Evolutionary conservation across 2,888 invertebrate genomes (phyloP), one percentile per base, ranked within the genome.

Genomic region (Orthonevra nobilis): DNA sequence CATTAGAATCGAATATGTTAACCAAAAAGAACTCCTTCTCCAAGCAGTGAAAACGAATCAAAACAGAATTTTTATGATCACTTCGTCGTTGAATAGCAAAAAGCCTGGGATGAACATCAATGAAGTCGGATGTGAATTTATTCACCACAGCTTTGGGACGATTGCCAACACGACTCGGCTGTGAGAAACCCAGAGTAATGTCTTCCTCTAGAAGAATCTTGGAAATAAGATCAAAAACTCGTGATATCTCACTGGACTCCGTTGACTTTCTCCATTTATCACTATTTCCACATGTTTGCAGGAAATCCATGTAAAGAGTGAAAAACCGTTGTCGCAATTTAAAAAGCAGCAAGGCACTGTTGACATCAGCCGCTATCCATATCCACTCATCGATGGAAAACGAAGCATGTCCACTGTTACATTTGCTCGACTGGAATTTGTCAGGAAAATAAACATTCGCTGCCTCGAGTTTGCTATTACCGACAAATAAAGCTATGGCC

Each of bases 291-390:
- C 84, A 84, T 40, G 82, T 73, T 79, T 83, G 82, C 17, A 86
- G 52, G 42, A 84, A 83, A 19, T 84, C 82, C 19, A 82, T 42
- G 32, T 83, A 86, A 2, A 81, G 81, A 38, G 66, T 91, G 88
- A 50, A 94, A 89, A 75, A 95, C 82, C 94, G 94, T 86, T 94
- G 94, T 2, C 95, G 88, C 23, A 95, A 88, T 83, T 93, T 92
- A 81, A 93, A 90, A 0, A 93, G 91, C 81, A 93, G 85, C 42
- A 92, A 90, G 0, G 93, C 93, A 46, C 92, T 92, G 15, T 92
- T 92, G 0, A 91, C 90, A 84, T 93, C 92, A 0, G 93, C 90
- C 34, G 91, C 90, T 85, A 95, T 94, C 1, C 91, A 91, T 81
- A 94, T 91, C 94, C 94, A 95, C 60, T 94, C 93, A 84, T 95